Conservation (phyloP, 2,888 invertebrate genomes). For the Strigamia crassipes region DNA sequence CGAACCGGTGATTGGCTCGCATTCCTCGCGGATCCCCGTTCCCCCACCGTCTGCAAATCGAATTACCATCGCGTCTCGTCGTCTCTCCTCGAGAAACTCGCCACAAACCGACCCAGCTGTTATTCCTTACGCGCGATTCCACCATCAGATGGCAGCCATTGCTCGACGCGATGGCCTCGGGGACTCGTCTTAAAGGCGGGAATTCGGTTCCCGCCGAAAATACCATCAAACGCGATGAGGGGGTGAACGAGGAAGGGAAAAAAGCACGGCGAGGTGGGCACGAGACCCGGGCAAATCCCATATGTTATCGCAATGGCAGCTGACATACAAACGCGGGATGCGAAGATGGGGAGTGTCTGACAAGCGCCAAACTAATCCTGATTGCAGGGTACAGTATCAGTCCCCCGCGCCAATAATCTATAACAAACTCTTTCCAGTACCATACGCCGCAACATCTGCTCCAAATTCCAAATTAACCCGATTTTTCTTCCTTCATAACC, state of each 20-base stretch:
- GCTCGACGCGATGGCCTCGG: neutral
- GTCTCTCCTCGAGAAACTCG: neutral
- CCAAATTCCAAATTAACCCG: neutral
- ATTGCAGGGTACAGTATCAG: neutral
- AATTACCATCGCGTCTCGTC: slow-evolving; percentile 5
- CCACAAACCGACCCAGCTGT: neutral
- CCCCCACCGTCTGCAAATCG: neutral
- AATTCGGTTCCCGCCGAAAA: neutral
- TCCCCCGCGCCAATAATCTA: neutral
- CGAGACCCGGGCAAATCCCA: neutral
- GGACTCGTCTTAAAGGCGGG: neutral
- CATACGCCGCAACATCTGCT: neutral
- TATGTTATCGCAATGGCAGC: slow-evolving; percentile 21
- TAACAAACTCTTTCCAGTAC: neutral
- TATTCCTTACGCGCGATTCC: neutral
- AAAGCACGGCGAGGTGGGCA: neutral
- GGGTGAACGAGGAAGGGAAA: neutral
- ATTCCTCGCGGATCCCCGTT: neutral
- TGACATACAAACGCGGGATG: slow-evolving; percentile 14
- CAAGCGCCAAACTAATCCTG: slow-evolving; percentile 31
- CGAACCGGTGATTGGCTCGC: slow-evolving; percentile 17
- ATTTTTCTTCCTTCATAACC: too few species aligned
- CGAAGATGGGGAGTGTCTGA: slow-evolving; percentile 28
- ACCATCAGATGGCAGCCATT: slow-evolving; percentile 19
- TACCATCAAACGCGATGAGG: neutral